Evolutionary conservation across 2,797 vertebrate genomes (phyloP).

Genomic region (Sebastes nivosus): DNA sequence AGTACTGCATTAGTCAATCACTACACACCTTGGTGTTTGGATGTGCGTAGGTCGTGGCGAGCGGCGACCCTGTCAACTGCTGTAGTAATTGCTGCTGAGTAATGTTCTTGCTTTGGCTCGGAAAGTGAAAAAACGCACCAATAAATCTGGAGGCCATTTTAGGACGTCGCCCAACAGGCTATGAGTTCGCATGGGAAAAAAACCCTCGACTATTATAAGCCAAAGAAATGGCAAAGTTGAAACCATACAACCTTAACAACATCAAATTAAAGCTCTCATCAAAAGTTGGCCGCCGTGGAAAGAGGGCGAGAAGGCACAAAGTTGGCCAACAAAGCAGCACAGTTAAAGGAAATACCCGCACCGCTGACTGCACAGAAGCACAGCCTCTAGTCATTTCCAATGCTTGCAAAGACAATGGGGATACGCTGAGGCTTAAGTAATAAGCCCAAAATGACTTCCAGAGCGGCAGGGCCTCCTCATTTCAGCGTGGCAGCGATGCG

Average conservation of each 20-base stretch:
- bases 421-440: constrained; percentile 78
- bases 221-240: constrained; percentile 77
- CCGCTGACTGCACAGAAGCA: constrained; percentile 78
- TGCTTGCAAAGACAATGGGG: constrained; percentile 80
- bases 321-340: constrained; percentile 63
- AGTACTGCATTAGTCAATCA: constrained; percentile 66
- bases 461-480: constrained; percentile 70
- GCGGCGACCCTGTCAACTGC: constrained; percentile 70
- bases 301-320: constrained; percentile 64
- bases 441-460: constrained; percentile 84
- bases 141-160: constrained; percentile 82
- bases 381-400: constrained; percentile 76
- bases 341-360: constrained; percentile 68
- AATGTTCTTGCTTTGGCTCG: constrained; percentile 71
- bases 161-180: constrained; percentile 72
- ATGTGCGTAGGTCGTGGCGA: constrained; percentile 71
- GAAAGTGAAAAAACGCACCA: constrained; percentile 41
- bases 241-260: constrained; percentile 76
- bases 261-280: constrained; percentile 81
- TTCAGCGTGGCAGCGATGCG: constrained; percentile 68
- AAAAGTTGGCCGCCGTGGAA: constrained; percentile 69
- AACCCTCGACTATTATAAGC: constrained; percentile 48
- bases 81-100: constrained; percentile 77
- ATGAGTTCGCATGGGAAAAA: constrained; percentile 54
- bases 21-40: constrained; percentile 71